A percentile compares a stretch with the other conserved stretches of the same genome.
phyloP scores from a whole-genome alignment of 2,113 vertebrate species.

The Diadophis punctatus region DNA sequence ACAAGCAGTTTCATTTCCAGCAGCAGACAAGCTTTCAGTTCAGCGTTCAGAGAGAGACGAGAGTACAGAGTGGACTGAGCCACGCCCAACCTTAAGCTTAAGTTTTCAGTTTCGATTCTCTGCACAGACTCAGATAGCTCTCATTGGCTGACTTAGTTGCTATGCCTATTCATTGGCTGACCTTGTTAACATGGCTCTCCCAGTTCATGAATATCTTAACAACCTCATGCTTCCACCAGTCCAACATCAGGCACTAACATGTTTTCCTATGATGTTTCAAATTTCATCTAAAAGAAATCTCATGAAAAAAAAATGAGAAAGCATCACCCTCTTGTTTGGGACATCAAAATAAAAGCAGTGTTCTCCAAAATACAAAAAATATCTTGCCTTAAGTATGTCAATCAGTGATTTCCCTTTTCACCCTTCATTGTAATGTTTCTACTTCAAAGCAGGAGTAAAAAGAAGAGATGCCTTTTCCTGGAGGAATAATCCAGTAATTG shows the following conservation, averaged over 20 bases:
- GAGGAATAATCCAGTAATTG: neutral
- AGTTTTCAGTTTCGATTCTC: too few relatives aligned
- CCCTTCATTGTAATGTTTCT: neutral
- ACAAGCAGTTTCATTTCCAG: too few relatives aligned
- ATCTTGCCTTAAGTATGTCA: neutral
- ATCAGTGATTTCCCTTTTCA: neutral
- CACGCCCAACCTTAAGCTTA: too few relatives aligned
- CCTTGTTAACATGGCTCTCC: too few relatives aligned
- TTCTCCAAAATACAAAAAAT: neutral
- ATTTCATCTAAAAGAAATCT: neutral
- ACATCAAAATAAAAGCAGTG: neutral
- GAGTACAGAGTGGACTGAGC: too few relatives aligned
- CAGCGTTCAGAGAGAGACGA: too few relatives aligned
- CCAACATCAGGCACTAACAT: neutral
- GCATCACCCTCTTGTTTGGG: neutral
- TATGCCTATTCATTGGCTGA: too few relatives aligned
- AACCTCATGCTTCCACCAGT: neutral
- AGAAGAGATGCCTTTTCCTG: neutral
- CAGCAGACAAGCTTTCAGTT: too few relatives aligned
- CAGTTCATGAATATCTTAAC: too few relatives aligned
- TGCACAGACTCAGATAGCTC: too few relatives aligned
- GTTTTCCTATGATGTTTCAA: neutral
- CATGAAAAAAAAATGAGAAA: neutral
- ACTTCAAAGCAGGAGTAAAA: neutral
- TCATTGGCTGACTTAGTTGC: too few relatives aligned